These are phyloP conservation scores for Stegodyphus dumicola DNA, from an alignment of 1,140 invertebrate genomes.

Conservation along the genomic window DNA sequence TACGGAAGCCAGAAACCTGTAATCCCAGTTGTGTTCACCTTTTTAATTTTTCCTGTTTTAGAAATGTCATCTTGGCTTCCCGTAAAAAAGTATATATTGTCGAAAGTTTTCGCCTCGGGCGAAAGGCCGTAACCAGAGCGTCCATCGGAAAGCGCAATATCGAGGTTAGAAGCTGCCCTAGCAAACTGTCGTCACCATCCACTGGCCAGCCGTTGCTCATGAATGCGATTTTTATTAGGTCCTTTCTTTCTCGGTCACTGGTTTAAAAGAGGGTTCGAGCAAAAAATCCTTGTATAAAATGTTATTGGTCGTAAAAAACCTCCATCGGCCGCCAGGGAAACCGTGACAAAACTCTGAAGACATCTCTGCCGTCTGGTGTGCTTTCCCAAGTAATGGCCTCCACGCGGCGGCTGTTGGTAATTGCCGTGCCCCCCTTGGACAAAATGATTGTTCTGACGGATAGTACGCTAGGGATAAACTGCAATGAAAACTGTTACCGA, in stretches of 20 bases:
- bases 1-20: no score
- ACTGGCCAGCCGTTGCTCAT: constrained; percentile 50
- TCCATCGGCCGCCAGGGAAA: constrained; percentile 44
- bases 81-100: no score
- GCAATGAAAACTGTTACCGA: background rate
- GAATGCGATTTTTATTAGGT: constrained; percentile 59
- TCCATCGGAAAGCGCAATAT: background rate
- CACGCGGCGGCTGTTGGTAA: constrained; percentile 30
- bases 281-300: constrained; percentile 59
- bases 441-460: constrained; percentile 40
- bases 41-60: background rate
- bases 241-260: constrained; percentile 60
- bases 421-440: constrained; percentile 20
- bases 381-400: background rate
- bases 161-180: background rate
- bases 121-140: no score
- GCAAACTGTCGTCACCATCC: constrained; percentile 37
- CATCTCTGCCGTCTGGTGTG: constrained; percentile 26
- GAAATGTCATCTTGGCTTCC: no score
- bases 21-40: background rate
- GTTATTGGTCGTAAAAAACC: constrained; percentile 60
- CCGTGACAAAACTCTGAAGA: constrained; percentile 57
- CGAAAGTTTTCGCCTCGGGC: no score
- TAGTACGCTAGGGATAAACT: background rate
- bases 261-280: constrained; percentile 51